phyloP scores from a whole-genome alignment of 2,113 vertebrate genomes.

The Nicator chloris region DNA sequence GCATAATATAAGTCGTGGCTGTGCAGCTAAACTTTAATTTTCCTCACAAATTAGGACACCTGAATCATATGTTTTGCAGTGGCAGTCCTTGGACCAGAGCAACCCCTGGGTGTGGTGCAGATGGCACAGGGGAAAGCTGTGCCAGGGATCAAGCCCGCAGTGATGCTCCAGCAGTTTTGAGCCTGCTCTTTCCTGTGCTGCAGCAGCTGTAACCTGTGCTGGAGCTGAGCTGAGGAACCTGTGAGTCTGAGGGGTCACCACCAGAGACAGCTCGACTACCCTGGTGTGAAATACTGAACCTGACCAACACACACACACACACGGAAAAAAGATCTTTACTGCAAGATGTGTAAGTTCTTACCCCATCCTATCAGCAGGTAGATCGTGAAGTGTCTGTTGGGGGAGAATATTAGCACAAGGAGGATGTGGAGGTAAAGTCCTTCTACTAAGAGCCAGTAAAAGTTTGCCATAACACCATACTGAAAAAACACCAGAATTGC shows the following conservation, averaged over 20 bases:
- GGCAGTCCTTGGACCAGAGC: background rate
- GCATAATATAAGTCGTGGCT: background rate
- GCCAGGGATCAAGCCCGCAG: background rate
- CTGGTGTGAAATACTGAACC: background rate
- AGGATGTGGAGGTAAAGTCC: constrained; percentile 90
- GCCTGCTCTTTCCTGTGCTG: background rate
- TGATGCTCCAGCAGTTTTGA: background rate
- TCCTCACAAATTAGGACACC: background rate
- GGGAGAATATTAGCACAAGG: constrained; percentile 81
- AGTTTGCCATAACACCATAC: constrained; percentile 91
- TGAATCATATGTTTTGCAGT: background rate
- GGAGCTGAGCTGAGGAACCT: background rate
- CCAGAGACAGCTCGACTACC: background rate
- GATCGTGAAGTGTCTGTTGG: constrained; percentile 76
- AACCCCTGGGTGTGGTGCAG: background rate
- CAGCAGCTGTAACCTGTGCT: background rate
- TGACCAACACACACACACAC: background rate
- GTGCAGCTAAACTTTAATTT: background rate
- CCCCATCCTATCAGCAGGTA: constrained; percentile 93
- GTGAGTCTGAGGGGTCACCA: background rate
- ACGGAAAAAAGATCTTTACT: background rate
- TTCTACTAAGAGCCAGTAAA: constrained; percentile 93
- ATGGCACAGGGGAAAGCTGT: background rate
- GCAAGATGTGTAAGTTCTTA: constrained; percentile 48
- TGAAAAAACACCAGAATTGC: constrained; percentile 88